Conservation (phyloP, 2,113 vertebrate species). For the Gila orcuttii region DNA sequence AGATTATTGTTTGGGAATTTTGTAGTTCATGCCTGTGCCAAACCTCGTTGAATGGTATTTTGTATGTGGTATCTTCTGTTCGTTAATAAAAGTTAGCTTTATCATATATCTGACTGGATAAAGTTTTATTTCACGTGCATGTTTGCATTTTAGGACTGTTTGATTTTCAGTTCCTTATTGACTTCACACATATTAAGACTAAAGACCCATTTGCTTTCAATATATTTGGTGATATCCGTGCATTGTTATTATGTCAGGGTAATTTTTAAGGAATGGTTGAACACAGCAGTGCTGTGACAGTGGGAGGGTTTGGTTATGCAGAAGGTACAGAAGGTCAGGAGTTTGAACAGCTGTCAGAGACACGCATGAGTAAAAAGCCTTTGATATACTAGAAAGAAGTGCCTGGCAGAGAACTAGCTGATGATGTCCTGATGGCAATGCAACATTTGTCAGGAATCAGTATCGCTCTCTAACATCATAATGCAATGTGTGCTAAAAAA, state of each 20-base stretch:
- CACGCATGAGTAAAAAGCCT: constrained; percentile 7
- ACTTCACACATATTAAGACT: background rate
- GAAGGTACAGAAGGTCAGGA: constrained; percentile 21
- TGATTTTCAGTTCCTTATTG: background rate
- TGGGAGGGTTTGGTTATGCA: constrained; percentile 9
- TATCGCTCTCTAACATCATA: background rate
- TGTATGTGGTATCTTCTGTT: background rate
- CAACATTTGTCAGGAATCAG: constrained; percentile 6
- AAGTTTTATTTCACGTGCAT: background rate
- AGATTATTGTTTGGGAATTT: background rate
- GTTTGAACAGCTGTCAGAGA: constrained; percentile 28
- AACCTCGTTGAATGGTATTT: background rate
- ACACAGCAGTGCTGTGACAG: background rate
- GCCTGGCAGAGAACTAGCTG: background rate
- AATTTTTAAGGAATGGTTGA: background rate
- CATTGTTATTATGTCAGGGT: background rate
- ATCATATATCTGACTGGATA: background rate
- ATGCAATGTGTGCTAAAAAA: background rate
- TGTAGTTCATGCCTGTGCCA: background rate
- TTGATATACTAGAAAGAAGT: constrained; percentile 19
- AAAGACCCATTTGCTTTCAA: background rate
- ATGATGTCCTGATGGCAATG: constrained; percentile 2
- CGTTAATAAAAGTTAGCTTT: background rate
- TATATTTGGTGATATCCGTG: background rate
- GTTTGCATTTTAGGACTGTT: background rate